Percentiles rank a stretch among this genome's conserved stretches.
Evolutionary conservation across 2,888 invertebrate species (phyloP).

Genomic region (Encarsia formosa): DNA sequence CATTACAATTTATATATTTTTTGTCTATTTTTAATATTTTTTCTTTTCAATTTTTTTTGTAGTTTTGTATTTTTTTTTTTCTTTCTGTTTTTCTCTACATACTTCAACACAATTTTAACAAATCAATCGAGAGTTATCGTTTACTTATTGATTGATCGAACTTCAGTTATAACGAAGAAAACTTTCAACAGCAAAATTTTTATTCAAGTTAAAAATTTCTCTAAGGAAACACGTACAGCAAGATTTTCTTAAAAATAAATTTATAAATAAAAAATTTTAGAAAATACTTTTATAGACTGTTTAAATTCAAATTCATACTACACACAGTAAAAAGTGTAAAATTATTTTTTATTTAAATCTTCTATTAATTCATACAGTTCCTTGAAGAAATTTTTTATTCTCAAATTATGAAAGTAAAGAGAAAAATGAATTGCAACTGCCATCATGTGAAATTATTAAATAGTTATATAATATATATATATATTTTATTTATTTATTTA

Average conservation of each 20-base stretch:
- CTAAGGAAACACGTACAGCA: slow-evolving; percentile 12
- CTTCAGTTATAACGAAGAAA: slow-evolving; percentile 22
- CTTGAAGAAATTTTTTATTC: slow-evolving; percentile 9
- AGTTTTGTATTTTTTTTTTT: neutral
- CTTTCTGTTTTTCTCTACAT: neutral
- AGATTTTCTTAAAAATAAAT: too few relatives aligned
- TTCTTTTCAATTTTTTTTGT: slow-evolving; percentile 3
- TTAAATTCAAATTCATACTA: too few relatives aligned
- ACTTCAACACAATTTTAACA: slow-evolving; percentile 22
- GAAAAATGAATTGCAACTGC: slow-evolving; percentile 16
- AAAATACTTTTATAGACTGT: too few relatives aligned
- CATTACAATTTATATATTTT: neutral
- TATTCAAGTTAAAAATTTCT: slow-evolving; percentile 6
- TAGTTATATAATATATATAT: too few relatives aligned
- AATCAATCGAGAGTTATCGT: slow-evolving; percentile 23
- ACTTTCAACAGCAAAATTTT: slow-evolving; percentile 19
- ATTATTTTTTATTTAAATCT: too few relatives aligned
- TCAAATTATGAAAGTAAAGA: slow-evolving; percentile 5
- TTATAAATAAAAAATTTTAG: too few relatives aligned
- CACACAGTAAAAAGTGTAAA: too few relatives aligned
- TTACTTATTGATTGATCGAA: slow-evolving; percentile 26
- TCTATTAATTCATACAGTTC: slow-evolving; percentile 4
- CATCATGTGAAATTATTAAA: slow-evolving; percentile 7
- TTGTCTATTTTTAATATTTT: slow-evolving; percentile 6
- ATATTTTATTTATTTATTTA: neutral